phyloP scores from a whole-genome alignment of 1,140 invertebrate species.

The Drosophila azteca region DNA sequence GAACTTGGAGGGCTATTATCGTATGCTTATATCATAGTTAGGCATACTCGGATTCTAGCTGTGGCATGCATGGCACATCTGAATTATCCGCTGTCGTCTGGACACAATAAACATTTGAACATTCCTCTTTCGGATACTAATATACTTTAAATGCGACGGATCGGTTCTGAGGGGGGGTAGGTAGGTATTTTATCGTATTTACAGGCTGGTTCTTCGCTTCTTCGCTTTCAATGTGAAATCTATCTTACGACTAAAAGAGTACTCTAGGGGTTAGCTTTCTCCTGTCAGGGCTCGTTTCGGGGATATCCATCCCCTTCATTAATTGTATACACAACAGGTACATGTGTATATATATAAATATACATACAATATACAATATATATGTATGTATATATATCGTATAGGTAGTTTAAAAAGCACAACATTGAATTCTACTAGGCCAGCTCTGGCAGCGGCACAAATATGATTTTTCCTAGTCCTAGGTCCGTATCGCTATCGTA shows the following conservation, averaged over 20 bases:
- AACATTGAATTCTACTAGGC: conserved; percentile 64
- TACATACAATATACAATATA: conserved; percentile 36
- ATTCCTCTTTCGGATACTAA: conserved; percentile 10
- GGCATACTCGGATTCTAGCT: conserved; percentile 20
- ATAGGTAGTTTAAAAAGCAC: conserved; percentile 57
- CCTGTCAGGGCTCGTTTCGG: background rate
- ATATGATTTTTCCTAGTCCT: conserved; percentile 54
- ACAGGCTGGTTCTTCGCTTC: conserved; percentile 21
- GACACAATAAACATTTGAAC: conserved; percentile 15
- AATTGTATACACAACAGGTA: conserved; percentile 75
- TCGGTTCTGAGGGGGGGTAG: conserved; percentile 30
- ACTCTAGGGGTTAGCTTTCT: conserved; percentile 25
- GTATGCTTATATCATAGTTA: background rate
- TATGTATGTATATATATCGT: conserved; percentile 34
- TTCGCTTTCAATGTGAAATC: conserved; percentile 49
- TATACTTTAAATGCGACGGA: conserved; percentile 52
- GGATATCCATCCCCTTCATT: background rate
- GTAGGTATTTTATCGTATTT: conserved; percentile 36
- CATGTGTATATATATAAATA: conserved; percentile 58
- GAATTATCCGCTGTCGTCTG: conserved; percentile 58
- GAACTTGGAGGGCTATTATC: conserved; percentile 41
- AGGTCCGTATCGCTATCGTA: conserved; percentile 60
- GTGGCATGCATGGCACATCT: conserved; percentile 73
- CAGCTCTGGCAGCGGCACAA: conserved; percentile 39
- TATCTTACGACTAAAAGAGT: conserved; percentile 32